phyloP scores from a whole-genome alignment of 1,140 invertebrate species.

The Drosophila arizonae region DNA sequence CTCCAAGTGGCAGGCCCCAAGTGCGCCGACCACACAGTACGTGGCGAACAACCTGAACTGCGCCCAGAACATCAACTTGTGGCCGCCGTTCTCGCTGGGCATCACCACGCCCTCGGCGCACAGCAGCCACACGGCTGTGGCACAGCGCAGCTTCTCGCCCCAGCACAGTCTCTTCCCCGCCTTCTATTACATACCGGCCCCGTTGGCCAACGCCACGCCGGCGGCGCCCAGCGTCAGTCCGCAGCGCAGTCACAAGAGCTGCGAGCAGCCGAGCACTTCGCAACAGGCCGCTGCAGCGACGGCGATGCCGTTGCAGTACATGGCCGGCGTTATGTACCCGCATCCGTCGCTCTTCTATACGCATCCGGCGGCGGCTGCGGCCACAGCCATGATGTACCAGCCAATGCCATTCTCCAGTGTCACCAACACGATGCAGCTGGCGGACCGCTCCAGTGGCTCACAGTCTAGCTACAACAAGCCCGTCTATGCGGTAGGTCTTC shows the following conservation, averaged over 20 bases:
- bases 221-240: slow-evolving; percentile 1
- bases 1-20: slow-evolving; percentile 5
- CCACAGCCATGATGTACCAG: slow-evolving; percentile 78
- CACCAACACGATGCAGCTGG: slow-evolving; percentile 53
- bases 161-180: slow-evolving; percentile 71
- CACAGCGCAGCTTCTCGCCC: slow-evolving; percentile 67
- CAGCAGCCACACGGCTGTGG: slow-evolving; percentile 75
- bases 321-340: slow-evolving; percentile 85
- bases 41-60: slow-evolving; percentile 21
- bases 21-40: slow-evolving; percentile 3
- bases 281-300: slow-evolving; percentile 54
- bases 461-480: slow-evolving; percentile 44
- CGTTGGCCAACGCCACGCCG: slow-evolving; percentile 32
- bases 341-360: slow-evolving; percentile 79
- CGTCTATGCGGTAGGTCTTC: slow-evolving; percentile 50
- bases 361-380: slow-evolving; percentile 70
- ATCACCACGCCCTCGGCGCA: slow-evolving; percentile 82
- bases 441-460: slow-evolving; percentile 40
- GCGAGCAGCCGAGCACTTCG: slow-evolving; percentile 55
- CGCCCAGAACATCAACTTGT: slow-evolving; percentile 83
- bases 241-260: slow-evolving; percentile 24
- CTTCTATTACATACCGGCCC: slow-evolving; percentile 86
- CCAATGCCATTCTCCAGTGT: slow-evolving; percentile 72
- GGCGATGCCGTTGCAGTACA: slow-evolving; percentile 83
- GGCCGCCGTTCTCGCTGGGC: slow-evolving; percentile 86